Evolutionary conservation across 2,797 vertebrate species (phyloP).

Genomic region (Fringilla coelebs): DNA sequence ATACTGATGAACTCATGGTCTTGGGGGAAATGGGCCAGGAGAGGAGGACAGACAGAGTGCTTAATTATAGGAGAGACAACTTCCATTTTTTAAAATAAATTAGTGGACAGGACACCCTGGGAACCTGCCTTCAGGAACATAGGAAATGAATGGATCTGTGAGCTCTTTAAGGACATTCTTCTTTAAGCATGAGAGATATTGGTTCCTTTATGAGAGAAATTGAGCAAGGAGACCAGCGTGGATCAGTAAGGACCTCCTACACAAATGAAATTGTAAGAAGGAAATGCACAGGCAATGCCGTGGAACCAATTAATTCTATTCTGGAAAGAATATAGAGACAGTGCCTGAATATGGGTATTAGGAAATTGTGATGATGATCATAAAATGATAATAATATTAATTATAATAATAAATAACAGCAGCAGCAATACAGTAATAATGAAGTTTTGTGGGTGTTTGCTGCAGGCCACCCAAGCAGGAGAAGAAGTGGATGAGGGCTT

Average conservation of each 20-base stretch:
- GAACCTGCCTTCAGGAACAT: not conserved
- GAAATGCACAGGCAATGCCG: not conserved
- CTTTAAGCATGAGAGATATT: not conserved
- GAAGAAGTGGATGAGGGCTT: not conserved
- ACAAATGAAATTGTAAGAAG: not conserved
- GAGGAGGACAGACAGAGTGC: not conserved
- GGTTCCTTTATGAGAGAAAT: not conserved
- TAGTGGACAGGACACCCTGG: not conserved
- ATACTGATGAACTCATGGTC: not conserved
- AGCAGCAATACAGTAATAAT: too few species aligned
- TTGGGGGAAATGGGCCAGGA: not conserved
- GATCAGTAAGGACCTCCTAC: not conserved
- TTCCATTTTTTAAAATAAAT: not conserved
- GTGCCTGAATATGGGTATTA: not conserved
- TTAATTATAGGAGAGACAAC: not conserved
- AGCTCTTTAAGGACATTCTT: not conserved
- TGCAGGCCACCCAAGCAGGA: not conserved
- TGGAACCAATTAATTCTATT: not conserved
- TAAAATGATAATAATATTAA: accelerated
- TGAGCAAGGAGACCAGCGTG: accelerated
- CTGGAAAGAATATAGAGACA: not conserved
- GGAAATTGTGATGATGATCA: not conserved
- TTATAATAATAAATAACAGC: not conserved
- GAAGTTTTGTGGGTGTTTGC: too few species aligned
- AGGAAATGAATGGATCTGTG: not conserved